Conservation (phyloP, 2,797 vertebrate genomes). For the Hydrolagus colliei region DNA sequence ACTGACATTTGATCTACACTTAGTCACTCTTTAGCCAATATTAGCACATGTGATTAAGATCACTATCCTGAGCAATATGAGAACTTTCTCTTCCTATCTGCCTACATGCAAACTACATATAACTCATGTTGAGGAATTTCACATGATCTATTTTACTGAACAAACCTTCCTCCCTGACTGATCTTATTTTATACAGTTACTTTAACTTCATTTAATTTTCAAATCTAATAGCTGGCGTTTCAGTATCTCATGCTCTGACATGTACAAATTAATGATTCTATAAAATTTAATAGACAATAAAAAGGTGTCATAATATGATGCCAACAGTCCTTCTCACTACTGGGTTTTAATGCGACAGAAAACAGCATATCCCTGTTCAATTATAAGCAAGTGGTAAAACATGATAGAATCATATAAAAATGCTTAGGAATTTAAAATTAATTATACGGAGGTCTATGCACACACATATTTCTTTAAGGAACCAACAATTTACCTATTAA, state of each 20-base stretch:
- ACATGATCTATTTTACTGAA: neutral
- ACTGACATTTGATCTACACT: too few relatives aligned
- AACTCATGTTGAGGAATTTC: neutral
- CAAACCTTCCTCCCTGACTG: neutral
- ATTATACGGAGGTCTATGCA: conserved; percentile 14
- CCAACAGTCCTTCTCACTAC: conserved; percentile 21
- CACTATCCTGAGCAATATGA: too few relatives aligned
- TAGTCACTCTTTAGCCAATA: too few relatives aligned
- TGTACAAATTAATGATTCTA: conserved; percentile 31
- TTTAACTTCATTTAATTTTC: conserved; percentile 30
- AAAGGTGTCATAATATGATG: conserved; percentile 29
- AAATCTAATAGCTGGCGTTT: conserved; percentile 12
- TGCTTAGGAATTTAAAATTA: conserved; percentile 17
- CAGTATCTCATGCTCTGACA: conserved; percentile 8
- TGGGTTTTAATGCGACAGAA: conserved; percentile 25
- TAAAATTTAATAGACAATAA: conserved; percentile 32
- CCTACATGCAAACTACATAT: too few relatives aligned
- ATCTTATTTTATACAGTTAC: conserved; percentile 24
- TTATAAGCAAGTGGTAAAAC: conserved; percentile 31
- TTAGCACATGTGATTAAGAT: too few relatives aligned
- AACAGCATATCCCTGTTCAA: conserved; percentile 27
- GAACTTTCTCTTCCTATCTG: too few relatives aligned
- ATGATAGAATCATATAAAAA: conserved; percentile 27
- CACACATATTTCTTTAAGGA: conserved; percentile 20
- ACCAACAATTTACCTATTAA: conserved; percentile 48